A percentile compares a stretch with the other conserved stretches of the same genome.
phyloP scores from a whole-genome alignment of 2,797 vertebrate genomes.

The Poeciliopsis infans region DNA sequence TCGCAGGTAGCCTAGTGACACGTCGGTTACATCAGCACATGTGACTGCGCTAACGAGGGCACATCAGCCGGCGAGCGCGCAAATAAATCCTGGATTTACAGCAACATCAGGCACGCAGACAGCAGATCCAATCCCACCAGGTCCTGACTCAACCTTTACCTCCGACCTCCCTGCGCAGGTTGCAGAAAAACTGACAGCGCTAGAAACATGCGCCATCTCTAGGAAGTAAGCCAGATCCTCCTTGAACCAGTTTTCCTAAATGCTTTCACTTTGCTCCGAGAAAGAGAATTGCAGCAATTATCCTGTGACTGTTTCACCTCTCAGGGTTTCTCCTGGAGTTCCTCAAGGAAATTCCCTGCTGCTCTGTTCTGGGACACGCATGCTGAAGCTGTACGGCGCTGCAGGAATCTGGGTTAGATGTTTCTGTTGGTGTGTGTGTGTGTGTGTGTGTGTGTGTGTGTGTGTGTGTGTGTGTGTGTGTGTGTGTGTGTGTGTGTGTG shows the following conservation, averaged over 20 bases:
- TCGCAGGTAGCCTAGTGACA: slow-evolving; percentile 51
- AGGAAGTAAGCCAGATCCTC: slow-evolving; percentile 23
- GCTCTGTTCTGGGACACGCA: slow-evolving; percentile 57
- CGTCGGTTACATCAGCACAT: slow-evolving; percentile 37
- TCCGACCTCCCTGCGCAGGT: slow-evolving; percentile 25
- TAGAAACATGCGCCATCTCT: background rate
- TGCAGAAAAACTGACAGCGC: slow-evolving; percentile 1
- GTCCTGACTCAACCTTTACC: slow-evolving; percentile 11
- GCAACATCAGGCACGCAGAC: slow-evolving; percentile 17
- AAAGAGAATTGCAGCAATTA: slow-evolving; percentile 47
- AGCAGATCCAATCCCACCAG: slow-evolving; percentile 5
- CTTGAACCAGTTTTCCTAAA: slow-evolving; percentile 40
- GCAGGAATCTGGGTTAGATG: slow-evolving; percentile 60
- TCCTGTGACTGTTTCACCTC: slow-evolving; percentile 60
- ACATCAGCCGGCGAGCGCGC: slow-evolving; percentile 21
- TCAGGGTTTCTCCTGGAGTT: slow-evolving; percentile 63
- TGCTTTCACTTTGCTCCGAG: slow-evolving; percentile 27
- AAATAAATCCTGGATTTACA: slow-evolving; percentile 25
- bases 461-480: background rate
- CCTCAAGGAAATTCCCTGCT: slow-evolving; percentile 71
- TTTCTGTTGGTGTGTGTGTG: slow-evolving; percentile 8
- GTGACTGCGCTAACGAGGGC: slow-evolving; percentile 36
- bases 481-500: background rate
- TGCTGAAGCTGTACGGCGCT: slow-evolving; percentile 41
- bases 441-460: background rate